A percentile compares a stretch with the other conserved stretches of the same genome.
These are phyloP conservation scores for Rotaria macrura DNA, from an alignment of 2,888 invertebrate genomes.

Conservation along the genomic window DNA sequence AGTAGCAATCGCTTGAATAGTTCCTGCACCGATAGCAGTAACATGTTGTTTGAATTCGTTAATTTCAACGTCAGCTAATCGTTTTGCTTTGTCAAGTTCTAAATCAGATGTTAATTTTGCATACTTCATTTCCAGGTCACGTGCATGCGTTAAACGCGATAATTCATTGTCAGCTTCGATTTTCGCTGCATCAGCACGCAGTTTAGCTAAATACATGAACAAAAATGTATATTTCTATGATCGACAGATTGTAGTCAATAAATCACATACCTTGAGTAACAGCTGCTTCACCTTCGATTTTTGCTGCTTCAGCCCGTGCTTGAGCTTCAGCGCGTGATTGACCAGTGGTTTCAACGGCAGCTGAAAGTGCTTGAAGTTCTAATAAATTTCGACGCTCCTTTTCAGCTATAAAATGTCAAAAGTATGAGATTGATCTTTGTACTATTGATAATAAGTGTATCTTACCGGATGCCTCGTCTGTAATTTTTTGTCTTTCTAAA, in stretches of 20 bases:
- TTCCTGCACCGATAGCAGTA: conserved; percentile 50
- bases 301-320: conserved; percentile 50
- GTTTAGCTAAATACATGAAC: conserved; percentile 38
- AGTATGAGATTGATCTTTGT: not conserved
- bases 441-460: no score
- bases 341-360: conserved; percentile 53
- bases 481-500: conserved; percentile 52
- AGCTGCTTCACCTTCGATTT: conserved; percentile 43
- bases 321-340: conserved; percentile 54
- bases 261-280: conserved; percentile 47
- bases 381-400: conserved; percentile 36
- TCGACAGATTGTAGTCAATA: not conserved
- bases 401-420: conserved; percentile 43
- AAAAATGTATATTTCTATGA: not conserved
- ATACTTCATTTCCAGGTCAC: conserved; percentile 22
- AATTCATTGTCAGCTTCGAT: conserved; percentile 31
- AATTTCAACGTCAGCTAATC: conserved; percentile 49
- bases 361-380: conserved; percentile 44
- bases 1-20: conserved; percentile 39
- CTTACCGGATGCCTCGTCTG: conserved; percentile 49
- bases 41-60: conserved; percentile 51
- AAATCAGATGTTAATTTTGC: not conserved
- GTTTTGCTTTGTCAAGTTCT: conserved; percentile 45
- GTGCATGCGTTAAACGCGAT: conserved; percentile 21
- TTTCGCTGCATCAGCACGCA: conserved; percentile 29